These are phyloP conservation scores for Alligator mississippiensis DNA, from an alignment of 2,113 vertebrate genomes.

Conservation along the genomic window DNA sequence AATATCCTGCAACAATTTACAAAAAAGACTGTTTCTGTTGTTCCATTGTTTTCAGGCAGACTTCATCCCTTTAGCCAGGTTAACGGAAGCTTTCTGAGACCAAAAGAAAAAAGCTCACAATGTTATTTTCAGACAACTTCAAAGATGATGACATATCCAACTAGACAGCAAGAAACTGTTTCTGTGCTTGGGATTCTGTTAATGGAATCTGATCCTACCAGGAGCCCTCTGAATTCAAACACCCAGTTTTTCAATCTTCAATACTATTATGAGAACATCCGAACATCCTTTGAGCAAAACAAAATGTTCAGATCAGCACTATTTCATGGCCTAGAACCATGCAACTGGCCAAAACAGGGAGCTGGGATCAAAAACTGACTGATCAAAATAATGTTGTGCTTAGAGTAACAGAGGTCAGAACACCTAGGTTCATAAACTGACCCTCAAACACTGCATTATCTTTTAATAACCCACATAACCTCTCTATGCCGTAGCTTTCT, in stretches of 20 bases:
- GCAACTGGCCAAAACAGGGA: background rate
- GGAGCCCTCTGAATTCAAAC: background rate
- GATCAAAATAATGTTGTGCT: background rate
- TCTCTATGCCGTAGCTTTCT: background rate
- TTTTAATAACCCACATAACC: background rate
- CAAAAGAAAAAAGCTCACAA: background rate
- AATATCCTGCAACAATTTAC: background rate
- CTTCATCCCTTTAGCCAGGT: background rate
- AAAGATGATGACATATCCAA: background rate
- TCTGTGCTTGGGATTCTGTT: background rate
- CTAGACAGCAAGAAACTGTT: background rate
- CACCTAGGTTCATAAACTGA: background rate
- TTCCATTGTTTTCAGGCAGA: background rate
- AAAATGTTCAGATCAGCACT: background rate
- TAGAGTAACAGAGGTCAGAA: background rate
- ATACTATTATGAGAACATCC: background rate
- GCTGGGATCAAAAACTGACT: background rate
- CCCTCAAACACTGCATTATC: background rate
- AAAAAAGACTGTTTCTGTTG: background rate
- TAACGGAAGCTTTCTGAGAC: background rate
- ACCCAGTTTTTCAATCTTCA: background rate
- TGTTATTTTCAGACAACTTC: background rate
- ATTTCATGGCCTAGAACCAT: background rate
- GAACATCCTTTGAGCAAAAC: background rate
- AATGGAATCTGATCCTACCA: background rate